Percentiles rank a stretch among this genome's conserved stretches.
Conservation (phyloP, 2,797 vertebrate genomes). For the Protonibea diacanthus region DNA sequence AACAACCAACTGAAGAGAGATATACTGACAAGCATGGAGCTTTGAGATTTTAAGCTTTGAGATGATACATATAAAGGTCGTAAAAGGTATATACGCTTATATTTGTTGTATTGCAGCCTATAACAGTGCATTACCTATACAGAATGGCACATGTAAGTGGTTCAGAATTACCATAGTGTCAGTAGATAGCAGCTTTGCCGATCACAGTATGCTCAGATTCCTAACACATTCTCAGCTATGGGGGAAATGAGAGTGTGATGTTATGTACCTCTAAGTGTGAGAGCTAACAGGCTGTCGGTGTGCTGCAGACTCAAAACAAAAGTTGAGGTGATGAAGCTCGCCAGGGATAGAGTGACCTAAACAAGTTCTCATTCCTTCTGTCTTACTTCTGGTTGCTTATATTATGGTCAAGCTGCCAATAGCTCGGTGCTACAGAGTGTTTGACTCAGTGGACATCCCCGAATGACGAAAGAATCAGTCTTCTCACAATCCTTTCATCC, state of each 20-base stretch:
- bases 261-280: constrained; percentile 41
- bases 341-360: constrained; percentile 35
- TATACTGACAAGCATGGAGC: constrained; percentile 65
- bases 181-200: constrained; percentile 72
- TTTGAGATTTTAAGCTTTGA: constrained; percentile 66
- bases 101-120: constrained; percentile 74
- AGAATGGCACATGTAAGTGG: constrained; percentile 60
- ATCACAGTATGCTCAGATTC: constrained; percentile 63
- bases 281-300: constrained; percentile 43
- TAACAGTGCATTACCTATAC: constrained; percentile 70
- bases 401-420: constrained; percentile 50
- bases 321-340: constrained; percentile 21
- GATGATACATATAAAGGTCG: constrained; percentile 59
- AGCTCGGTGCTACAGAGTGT: constrained; percentile 67
- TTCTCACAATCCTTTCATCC: constrained; percentile 30
- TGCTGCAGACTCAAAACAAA: constrained; percentile 45
- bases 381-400: constrained; percentile 53
- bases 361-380: constrained; percentile 38
- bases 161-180: constrained; percentile 67
- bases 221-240: constrained; percentile 33
- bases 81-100: constrained; percentile 70
- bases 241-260: constrained; percentile 30
- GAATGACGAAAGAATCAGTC: neutral
- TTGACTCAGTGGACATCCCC: constrained; percentile 26
- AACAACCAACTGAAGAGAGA: constrained; percentile 32